These are phyloP conservation scores for Tenebrio molitor DNA, from an alignment of 1,140 invertebrate genomes.

Conservation along the genomic window DNA sequence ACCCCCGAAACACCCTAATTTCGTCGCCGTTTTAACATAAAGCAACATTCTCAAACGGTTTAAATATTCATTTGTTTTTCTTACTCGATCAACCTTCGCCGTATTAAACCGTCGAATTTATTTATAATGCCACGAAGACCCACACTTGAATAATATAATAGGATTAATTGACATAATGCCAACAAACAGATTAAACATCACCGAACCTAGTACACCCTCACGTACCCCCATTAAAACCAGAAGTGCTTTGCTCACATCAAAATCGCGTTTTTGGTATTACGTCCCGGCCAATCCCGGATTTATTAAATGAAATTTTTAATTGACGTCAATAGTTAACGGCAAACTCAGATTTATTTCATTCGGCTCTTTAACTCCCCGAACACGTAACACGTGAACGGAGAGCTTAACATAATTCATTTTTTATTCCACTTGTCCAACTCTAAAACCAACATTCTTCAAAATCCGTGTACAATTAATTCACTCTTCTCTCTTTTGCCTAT, in stretches of 20 bases:
- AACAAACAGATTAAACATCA: slow-evolving; percentile 11
- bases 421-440: too few species aligned
- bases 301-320: too few species aligned
- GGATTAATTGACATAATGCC: slow-evolving; percentile 23
- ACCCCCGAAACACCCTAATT: neutral
- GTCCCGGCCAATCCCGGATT: too few species aligned
- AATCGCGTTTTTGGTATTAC: neutral
- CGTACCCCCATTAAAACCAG: slow-evolving; percentile 5
- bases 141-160: slow-evolving; percentile 30
- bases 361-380: too few species aligned
- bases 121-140: slow-evolving; percentile 25
- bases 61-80: slow-evolving; percentile 33
- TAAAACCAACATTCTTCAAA: too few species aligned
- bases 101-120: slow-evolving; percentile 14
- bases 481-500: too few species aligned
- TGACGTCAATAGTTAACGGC: too few species aligned
- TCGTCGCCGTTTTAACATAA: slow-evolving; percentile 14
- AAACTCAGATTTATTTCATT: too few species aligned
- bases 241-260: neutral
- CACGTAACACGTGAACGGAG: too few species aligned
- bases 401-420: too few species aligned
- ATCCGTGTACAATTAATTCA: too few species aligned
- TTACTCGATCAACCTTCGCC: slow-evolving; percentile 24
- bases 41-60: neutral
- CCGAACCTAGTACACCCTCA: neutral